Evolutionary conservation across 2,888 invertebrate species (phyloP).

Genomic region (Bembecia ichneumoniformis): DNA sequence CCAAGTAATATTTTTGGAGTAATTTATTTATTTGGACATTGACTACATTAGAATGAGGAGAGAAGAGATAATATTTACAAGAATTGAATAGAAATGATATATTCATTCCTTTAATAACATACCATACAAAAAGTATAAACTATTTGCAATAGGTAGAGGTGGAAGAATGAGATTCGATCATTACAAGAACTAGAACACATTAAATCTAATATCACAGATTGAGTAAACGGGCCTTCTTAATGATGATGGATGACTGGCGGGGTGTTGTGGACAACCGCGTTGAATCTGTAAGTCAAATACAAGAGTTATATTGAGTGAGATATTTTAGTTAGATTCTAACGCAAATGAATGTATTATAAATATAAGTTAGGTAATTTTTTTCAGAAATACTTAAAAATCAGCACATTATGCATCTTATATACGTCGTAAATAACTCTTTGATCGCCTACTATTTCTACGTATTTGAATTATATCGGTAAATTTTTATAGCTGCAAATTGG

Average conservation of each 20-base stretch:
- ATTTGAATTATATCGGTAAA: background rate
- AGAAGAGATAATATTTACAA: background rate
- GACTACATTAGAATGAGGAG: background rate
- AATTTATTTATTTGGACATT: background rate
- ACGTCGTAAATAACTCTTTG: too few relatives aligned
- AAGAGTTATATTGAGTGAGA: too few relatives aligned
- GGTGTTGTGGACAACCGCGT: constrained; percentile 65
- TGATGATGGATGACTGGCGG: constrained; percentile 66
- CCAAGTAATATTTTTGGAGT: background rate
- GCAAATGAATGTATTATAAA: too few relatives aligned
- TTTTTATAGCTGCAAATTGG: background rate
- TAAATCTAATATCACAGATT: constrained; percentile 56
- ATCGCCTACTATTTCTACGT: background rate
- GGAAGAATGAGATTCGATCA: constrained; percentile 2
- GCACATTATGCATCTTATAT: too few relatives aligned
- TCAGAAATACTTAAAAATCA: too few relatives aligned
- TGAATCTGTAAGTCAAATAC: constrained; percentile 41
- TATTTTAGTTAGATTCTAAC: too few relatives aligned
- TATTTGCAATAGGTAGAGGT: constrained; percentile 2
- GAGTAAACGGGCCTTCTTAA: constrained; percentile 35
- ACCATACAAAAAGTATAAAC: constrained; percentile 1
- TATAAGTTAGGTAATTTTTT: too few relatives aligned
- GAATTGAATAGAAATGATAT: background rate
- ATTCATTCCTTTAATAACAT: background rate
- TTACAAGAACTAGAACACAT: constrained; percentile 8